phyloP scores from a whole-genome alignment of 2,113 vertebrate species.

The Podarcis cretensis region DNA sequence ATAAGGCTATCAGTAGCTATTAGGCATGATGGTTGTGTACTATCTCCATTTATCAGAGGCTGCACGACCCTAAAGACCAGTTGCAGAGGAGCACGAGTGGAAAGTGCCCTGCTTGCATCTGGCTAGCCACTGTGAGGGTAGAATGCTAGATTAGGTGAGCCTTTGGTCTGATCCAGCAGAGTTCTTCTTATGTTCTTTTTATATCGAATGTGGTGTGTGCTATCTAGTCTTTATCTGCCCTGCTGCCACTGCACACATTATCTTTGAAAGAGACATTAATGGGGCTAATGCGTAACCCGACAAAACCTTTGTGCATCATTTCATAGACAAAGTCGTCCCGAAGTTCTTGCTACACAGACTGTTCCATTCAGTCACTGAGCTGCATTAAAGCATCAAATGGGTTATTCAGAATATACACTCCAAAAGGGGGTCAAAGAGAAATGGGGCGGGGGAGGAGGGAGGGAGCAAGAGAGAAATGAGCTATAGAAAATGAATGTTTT shows the following conservation, averaged over 20 bases:
- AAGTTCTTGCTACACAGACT: slow-evolving; percentile 55
- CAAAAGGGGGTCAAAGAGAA: not conserved
- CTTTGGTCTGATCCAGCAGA: not conserved
- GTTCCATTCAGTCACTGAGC: slow-evolving; percentile 45
- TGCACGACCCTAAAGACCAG: too few relatives aligned
- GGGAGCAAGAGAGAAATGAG: slow-evolving; percentile 29
- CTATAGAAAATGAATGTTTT: slow-evolving; percentile 56
- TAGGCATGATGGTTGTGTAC: too few relatives aligned
- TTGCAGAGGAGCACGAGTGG: too few relatives aligned
- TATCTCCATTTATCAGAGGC: too few relatives aligned
- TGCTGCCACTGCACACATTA: not conserved
- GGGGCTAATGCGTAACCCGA: slow-evolving; percentile 40
- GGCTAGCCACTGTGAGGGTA: not conserved
- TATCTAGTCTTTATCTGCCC: slow-evolving; percentile 1
- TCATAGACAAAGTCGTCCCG: slow-evolving; percentile 35
- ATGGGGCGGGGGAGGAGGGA: too few relatives aligned
- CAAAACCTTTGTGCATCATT: slow-evolving; percentile 27
- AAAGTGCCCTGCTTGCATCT: too few relatives aligned
- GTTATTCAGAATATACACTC: slow-evolving; percentile 39
- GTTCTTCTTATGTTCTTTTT: not conserved
- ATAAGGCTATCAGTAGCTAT: too few relatives aligned
- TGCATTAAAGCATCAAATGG: slow-evolving; percentile 45
- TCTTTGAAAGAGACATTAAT: slow-evolving; percentile 38
- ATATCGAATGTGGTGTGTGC: not conserved
- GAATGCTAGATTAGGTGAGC: not conserved